Evolutionary conservation across 2,888 invertebrate genomes (phyloP).

Genomic region (Lysandra coridon): DNA sequence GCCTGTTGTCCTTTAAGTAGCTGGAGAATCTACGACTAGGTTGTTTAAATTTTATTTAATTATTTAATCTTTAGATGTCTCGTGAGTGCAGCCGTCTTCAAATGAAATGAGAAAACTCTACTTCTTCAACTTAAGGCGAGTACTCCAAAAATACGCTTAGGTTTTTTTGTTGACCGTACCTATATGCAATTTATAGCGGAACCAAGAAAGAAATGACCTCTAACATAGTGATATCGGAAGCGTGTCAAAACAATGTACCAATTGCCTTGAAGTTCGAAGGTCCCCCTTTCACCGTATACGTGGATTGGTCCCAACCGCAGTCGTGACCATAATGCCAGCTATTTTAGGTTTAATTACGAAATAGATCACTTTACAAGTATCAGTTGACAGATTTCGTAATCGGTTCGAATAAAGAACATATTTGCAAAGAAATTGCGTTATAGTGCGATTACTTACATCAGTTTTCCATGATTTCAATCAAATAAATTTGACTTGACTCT

Average conservation of each 20-base stretch:
- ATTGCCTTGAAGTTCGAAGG: conserved; percentile 38
- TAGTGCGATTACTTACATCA: too few relatives aligned
- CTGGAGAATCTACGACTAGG: too few relatives aligned
- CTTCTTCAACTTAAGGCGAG: too few relatives aligned
- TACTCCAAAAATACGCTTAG: too few relatives aligned
- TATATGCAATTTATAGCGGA: conserved; percentile 10
- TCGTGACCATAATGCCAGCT: conserved; percentile 24
- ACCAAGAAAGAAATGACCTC: conserved; percentile 13
- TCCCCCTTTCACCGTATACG: conserved; percentile 42
- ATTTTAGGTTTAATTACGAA: conserved; percentile 28
- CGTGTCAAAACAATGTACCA: conserved; percentile 27
- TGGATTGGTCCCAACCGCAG: conserved; percentile 17
- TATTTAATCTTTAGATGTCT: too few relatives aligned
- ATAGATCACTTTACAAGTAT: conserved; percentile 25
- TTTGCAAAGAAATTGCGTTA: background rate
- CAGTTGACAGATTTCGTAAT: conserved; percentile 14
- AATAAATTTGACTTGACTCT: too few relatives aligned
- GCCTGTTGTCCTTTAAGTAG: too few relatives aligned
- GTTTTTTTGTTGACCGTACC: background rate
- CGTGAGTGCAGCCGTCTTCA: too few relatives aligned
- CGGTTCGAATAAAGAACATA: background rate
- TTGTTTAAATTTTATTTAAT: too few relatives aligned
- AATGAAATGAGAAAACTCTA: too few relatives aligned
- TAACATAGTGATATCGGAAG: conserved; percentile 10
- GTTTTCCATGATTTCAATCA: too few relatives aligned